These are phyloP conservation scores for Drosophila trapezifrons DNA, from an alignment of 1,140 invertebrate genomes.

Conservation along the genomic window DNA sequence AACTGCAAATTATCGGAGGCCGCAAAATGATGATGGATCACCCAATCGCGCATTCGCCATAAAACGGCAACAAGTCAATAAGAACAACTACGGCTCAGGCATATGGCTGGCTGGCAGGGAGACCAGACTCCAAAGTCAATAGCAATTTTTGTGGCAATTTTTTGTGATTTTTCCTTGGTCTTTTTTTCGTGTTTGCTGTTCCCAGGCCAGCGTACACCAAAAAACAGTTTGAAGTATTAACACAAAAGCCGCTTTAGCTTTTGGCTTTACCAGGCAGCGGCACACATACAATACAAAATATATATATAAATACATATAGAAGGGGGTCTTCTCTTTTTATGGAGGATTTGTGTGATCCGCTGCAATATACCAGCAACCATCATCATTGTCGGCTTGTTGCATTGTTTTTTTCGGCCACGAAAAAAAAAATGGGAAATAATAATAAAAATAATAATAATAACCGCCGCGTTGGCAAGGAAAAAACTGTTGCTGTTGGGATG, in stretches of 20 bases:
- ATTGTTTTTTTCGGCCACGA: slow-evolving; percentile 65
- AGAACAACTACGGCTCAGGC: slow-evolving; percentile 59
- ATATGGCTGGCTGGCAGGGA: slow-evolving; percentile 29
- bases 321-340: slow-evolving; percentile 72
- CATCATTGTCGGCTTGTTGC: slow-evolving; percentile 61
- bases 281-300: slow-evolving; percentile 8
- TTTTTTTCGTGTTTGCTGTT: slow-evolving; percentile 32
- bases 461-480: slow-evolving; percentile 42
- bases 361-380: slow-evolving; percentile 67
- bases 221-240: slow-evolving; percentile 75
- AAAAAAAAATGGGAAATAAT: slow-evolving; percentile 57
- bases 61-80: slow-evolving; percentile 80
- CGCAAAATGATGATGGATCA: slow-evolving; percentile 76
- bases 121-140: slow-evolving; percentile 61
- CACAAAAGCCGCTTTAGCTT: slow-evolving; percentile 79
- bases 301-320: slow-evolving; percentile 23
- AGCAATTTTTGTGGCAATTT: slow-evolving; percentile 77
- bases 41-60: slow-evolving; percentile 74
- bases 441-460: slow-evolving; percentile 79
- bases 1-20: slow-evolving; percentile 68
- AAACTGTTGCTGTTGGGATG: slow-evolving; percentile 40
- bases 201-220: slow-evolving; percentile 39
- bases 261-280: slow-evolving; percentile 58
- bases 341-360: slow-evolving; percentile 82
- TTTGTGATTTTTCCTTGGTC: slow-evolving; percentile 40